Evolutionary conservation across 2,797 vertebrate genomes (phyloP).

Genomic region (Cyclura pinguis): DNA sequence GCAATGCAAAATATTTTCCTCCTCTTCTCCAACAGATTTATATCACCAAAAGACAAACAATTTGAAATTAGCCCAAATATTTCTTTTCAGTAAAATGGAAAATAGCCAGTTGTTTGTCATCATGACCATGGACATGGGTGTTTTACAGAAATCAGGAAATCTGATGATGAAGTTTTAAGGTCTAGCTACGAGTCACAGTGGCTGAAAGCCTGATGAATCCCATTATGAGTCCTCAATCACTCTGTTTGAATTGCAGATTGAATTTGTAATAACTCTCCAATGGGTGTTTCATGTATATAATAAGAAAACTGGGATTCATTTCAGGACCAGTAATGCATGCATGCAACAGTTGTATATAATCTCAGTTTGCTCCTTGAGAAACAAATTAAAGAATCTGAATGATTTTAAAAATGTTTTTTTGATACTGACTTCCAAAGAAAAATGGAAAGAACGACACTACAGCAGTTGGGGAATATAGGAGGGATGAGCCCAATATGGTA

Average conservation of each 20-base stretch:
- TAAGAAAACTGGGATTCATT: conserved; percentile 1
- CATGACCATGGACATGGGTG: not conserved
- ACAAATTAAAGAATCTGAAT: not conserved
- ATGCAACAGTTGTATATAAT: not conserved
- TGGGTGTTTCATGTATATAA: not conserved
- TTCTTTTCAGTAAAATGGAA: not conserved
- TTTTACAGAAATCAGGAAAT: conserved; percentile 7
- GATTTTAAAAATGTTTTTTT: not conserved
- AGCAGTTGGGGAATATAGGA: not conserved
- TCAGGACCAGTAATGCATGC: not conserved
- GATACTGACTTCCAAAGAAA: not conserved
- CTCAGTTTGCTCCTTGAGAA: not conserved
- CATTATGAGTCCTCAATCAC: not conserved
- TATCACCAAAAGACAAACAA: not conserved
- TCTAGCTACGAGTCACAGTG: not conserved
- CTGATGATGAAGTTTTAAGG: not conserved
- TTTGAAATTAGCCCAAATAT: not conserved
- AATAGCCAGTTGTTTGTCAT: not conserved
- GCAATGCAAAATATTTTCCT: conserved; percentile 12
- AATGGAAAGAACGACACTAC: not conserved
- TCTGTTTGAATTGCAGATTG: conserved; percentile 8
- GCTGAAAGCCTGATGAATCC: not conserved
- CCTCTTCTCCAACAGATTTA: not conserved
- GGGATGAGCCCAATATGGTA: not conserved
- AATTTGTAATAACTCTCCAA: not conserved